Conservation (phyloP, 2,888 invertebrate species). For the Drosophila neutralis region DNA sequence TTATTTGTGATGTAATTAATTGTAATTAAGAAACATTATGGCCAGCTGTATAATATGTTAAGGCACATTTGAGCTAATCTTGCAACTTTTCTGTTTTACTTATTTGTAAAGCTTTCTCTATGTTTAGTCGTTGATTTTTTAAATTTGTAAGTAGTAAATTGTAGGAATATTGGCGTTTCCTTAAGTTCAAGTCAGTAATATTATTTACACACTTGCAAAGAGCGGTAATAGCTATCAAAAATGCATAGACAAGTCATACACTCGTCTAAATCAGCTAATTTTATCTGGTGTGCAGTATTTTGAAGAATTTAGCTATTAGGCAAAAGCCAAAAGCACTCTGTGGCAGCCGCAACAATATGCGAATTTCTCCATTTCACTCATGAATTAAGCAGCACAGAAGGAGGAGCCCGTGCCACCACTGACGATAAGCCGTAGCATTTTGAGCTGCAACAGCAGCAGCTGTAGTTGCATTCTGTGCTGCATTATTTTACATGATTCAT, state of each 20-base stretch:
- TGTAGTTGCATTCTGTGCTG: slow-evolving; percentile 21
- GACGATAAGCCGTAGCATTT: slow-evolving; percentile 49
- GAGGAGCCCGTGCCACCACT: slow-evolving; percentile 17
- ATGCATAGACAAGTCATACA: neutral
- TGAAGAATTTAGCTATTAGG: slow-evolving; percentile 54
- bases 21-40: too few species aligned
- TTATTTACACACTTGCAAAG: neutral
- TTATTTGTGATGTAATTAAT: neutral
- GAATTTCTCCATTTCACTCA: slow-evolving; percentile 33
- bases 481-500: slow-evolving; percentile 69
- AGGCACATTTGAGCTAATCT: too few species aligned
- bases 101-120: too few species aligned
- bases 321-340: slow-evolving; percentile 18
- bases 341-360: slow-evolving; percentile 20
- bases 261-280: slow-evolving; percentile 10
- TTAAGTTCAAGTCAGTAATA: neutral
- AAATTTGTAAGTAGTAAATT: too few species aligned
- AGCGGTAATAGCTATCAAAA: neutral
- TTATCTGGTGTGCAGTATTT: slow-evolving; percentile 34
- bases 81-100: too few species aligned
- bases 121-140: too few species aligned
- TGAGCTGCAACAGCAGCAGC: slow-evolving; percentile 24
- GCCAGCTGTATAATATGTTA: too few species aligned
- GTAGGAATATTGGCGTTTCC: too few species aligned
- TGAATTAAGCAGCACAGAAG: slow-evolving; percentile 19